These are phyloP conservation scores for Phoronis australis DNA, from an alignment of 2,888 invertebrate species.

Conservation along the genomic window DNA sequence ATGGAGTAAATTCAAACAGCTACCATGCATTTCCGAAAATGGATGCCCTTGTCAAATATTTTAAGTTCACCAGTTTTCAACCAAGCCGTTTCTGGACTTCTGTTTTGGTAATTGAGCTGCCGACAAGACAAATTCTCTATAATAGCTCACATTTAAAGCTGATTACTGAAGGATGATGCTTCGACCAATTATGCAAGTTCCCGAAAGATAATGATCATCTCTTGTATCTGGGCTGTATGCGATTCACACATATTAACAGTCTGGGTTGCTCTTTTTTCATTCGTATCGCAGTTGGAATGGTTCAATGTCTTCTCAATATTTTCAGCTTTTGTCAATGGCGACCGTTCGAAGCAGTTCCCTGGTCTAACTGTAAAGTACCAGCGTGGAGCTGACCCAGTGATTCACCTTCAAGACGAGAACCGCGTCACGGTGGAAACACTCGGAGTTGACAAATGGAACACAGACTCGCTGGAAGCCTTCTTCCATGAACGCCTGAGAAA, in stretches of 20 bases:
- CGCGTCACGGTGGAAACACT: slow-evolving; percentile 77
- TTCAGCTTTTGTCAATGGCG: slow-evolving; percentile 90
- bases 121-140: no score
- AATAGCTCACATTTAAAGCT: no score
- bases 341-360: slow-evolving; percentile 80
- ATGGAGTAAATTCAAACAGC: no score
- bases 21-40: no score
- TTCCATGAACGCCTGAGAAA: slow-evolving; percentile 73
- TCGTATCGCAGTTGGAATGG: background rate
- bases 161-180: no score
- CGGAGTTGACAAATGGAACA: slow-evolving; percentile 98
- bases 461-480: slow-evolving; percentile 95
- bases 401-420: slow-evolving; percentile 75
- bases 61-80: no score
- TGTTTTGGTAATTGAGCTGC: no score
- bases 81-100: no score
- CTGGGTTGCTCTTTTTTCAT: background rate
- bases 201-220: background rate
- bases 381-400: slow-evolving; percentile 87
- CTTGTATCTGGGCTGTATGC: background rate
- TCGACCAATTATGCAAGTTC: no score
- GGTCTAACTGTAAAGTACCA: slow-evolving; percentile 89
- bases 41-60: no score
- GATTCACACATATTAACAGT: background rate
- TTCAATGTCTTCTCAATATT: slow-evolving; percentile 15